phyloP scores from a whole-genome alignment of 1,140 invertebrate species.

The Drosophila subobscura region DNA sequence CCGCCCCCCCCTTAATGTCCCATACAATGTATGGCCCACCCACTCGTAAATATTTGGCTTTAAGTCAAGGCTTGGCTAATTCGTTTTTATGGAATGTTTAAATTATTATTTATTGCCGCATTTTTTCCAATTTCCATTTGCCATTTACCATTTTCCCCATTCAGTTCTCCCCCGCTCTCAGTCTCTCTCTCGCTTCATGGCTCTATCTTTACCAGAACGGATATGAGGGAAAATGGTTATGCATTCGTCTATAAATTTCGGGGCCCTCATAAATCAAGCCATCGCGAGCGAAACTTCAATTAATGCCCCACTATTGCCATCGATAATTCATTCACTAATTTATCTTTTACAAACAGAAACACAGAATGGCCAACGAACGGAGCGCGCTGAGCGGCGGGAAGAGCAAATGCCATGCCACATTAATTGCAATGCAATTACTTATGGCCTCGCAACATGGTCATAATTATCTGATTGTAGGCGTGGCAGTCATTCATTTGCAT shows the following conservation, averaged over 20 bases:
- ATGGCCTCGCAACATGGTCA: conserved; percentile 45
- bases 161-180: conserved; percentile 9
- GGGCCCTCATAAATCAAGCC: conserved; percentile 68
- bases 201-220: conserved; percentile 22
- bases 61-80: conserved; percentile 63
- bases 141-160: conserved; percentile 14
- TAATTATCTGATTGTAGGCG: conserved; percentile 63
- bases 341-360: conserved; percentile 61
- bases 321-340: conserved; percentile 81
- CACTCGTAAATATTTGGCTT: conserved; percentile 59
- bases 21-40: not conserved
- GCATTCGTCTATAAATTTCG: conserved; percentile 65
- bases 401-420: conserved; percentile 45
- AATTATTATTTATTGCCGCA: conserved; percentile 77
- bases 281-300: conserved; percentile 68
- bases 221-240: conserved; percentile 63
- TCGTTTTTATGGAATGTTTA: conserved; percentile 75
- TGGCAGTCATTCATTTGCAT: conserved; percentile 61
- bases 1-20: too few species aligned
- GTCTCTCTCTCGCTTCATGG: conserved; percentile 13
- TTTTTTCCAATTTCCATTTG: conserved; percentile 63
- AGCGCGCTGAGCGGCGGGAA: not conserved
- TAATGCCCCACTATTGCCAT: conserved; percentile 73
- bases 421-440: conserved; percentile 81
- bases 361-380: too few species aligned